Base-by-base conservation (phyloP, 2,797 vertebrate genomes). In the Lutjanus argentimaculatus region DNA sequence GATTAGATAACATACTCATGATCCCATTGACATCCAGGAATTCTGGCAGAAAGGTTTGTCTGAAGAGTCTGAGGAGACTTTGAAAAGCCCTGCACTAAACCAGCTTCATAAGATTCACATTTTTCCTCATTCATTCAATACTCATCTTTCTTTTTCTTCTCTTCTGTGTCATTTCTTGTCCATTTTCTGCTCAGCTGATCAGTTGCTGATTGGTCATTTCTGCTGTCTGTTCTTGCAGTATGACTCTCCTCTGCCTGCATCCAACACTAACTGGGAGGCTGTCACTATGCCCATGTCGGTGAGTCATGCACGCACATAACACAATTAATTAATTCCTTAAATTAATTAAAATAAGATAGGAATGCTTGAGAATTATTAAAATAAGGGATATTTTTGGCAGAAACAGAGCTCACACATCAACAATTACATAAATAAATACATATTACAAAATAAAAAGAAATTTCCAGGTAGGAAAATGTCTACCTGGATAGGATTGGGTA, bases 191-290 rank as follows among this genome's bases (percentile, higher is more conserved):
- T 62, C 2, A 52, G 8, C 30, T 30, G n/a, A 57, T 59, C 4
- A 10, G 19, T 59, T 52, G 43, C 40, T 48, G n/a, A 55, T 56
- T 16, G 6, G 1, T 85, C 58, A 64, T 84, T 64, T 72, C 58
- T 80, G 90, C 84, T 89, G 75, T 88, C 69, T 78, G 63, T 79
- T 90, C 84, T 91, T 90, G 94, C 93, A 98, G 97, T 93, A 96
- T 81, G 96, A 96, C 88, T 94, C 96, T 81, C 94, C 95, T 78
- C 93, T 95, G n/a, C 93, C 95, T 79, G 93, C 93, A 56, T 97
- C 96, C 72, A 95, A 96, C 85, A 96, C 94, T 88, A 98, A 98
- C 91, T 98, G 97, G 97, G 97, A 97, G 87, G 97, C 96, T 16
- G 95, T 97, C 92, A 97, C 97, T 70, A 91, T 95, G 82, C 94